A percentile compares a stretch with the other conserved stretches of the same genome.
Evolutionary conservation across 1,140 invertebrate species (phyloP).

Genomic region (Bombus affinis): DNA sequence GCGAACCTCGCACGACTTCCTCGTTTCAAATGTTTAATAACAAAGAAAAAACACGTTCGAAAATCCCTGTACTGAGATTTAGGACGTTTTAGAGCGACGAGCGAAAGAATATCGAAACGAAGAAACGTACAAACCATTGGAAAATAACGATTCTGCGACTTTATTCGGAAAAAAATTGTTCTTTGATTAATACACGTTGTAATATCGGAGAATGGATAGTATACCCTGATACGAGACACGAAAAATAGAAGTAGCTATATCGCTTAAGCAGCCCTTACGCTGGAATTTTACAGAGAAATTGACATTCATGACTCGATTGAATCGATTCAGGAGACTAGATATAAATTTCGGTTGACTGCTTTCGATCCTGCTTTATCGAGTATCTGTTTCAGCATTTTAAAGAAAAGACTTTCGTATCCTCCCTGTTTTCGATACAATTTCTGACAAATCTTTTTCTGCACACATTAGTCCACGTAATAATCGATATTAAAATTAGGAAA

Average conservation of each 20-base stretch:
- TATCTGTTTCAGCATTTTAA: not conserved
- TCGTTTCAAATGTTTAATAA: not conserved
- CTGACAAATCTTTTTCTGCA: not conserved
- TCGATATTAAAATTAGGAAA: not conserved
- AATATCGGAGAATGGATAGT: not conserved
- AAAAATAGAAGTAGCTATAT: no score
- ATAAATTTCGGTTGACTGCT: not conserved
- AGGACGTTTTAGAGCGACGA: not conserved
- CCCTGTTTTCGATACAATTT: not conserved
- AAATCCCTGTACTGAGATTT: not conserved
- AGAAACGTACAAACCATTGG: not conserved
- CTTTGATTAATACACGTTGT: not conserved
- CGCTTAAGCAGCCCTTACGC: not conserved
- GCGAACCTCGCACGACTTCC: no score
- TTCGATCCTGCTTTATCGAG: not conserved
- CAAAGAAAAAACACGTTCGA: not conserved
- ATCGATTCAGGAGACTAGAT: not conserved
- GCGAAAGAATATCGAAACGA: not conserved
- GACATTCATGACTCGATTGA: not conserved
- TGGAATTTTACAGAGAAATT: not conserved
- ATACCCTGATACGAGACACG: not conserved
- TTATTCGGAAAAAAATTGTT: not conserved
- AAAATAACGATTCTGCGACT: not conserved
- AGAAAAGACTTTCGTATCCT: not conserved
- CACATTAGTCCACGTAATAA: not conserved